Conservation (phyloP, 2,888 invertebrate species). For the Podabrus alpinus region DNA sequence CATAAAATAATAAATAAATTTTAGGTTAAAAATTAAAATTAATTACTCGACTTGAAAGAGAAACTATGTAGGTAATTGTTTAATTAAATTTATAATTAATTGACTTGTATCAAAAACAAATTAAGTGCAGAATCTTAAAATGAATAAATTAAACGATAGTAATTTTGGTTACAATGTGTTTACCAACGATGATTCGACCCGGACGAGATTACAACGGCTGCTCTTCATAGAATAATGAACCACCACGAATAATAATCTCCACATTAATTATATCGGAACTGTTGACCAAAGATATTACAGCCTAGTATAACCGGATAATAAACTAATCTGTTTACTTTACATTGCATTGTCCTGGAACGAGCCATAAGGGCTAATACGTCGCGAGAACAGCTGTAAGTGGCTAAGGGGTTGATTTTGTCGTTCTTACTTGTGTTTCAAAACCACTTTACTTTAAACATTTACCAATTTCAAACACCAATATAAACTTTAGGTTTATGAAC, state of each 20-base stretch:
- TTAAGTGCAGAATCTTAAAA: conserved; percentile 20
- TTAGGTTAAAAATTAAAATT: neutral
- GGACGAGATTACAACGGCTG: conserved; percentile 29
- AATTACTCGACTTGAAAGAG: neutral
- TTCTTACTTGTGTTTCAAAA: conserved; percentile 31
- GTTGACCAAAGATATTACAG: conserved; percentile 52
- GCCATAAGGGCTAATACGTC: conserved; percentile 21
- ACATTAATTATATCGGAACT: conserved; percentile 51
- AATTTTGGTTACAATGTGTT: conserved; percentile 31
- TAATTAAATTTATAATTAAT: neutral
- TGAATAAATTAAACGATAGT: conserved; percentile 30
- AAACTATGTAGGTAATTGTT: neutral
- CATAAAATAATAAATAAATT: neutral
- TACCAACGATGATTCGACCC: conserved; percentile 31
- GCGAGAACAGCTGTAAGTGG: conserved; percentile 31
- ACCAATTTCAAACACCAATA: conserved; percentile 30
- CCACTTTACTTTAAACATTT: conserved; percentile 27
- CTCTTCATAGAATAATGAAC: conserved; percentile 34
- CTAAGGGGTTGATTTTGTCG: conserved; percentile 33
- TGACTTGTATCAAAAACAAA: conserved; percentile 10
- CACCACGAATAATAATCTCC: conserved; percentile 48
- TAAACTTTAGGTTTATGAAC: conserved; percentile 19
- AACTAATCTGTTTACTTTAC: conserved; percentile 52
- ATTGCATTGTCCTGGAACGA: conserved; percentile 40
- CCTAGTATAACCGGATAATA: conserved; percentile 49